phyloP scores from a whole-genome alignment of 2,113 vertebrate genomes.

The Glareola pratincola region DNA sequence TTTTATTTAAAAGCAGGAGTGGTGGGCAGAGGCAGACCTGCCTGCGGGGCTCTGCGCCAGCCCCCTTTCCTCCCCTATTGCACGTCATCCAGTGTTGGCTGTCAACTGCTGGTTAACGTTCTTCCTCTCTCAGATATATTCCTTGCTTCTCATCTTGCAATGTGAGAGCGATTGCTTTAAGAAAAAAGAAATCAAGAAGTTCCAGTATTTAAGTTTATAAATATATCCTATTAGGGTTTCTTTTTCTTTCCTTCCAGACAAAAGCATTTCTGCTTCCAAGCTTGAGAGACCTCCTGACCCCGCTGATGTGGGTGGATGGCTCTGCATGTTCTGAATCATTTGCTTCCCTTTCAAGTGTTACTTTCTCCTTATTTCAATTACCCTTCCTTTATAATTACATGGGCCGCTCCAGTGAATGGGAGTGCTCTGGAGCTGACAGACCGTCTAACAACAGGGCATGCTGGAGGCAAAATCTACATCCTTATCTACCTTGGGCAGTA shows the following conservation, averaged over 20 bases:
- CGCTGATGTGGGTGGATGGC: neutral
- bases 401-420: neutral
- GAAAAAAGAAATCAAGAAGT: neutral
- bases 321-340: slow-evolving; percentile 40
- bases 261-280: slow-evolving; percentile 4
- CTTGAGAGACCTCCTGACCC: neutral
- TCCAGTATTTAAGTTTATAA: neutral
- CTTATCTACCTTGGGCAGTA: neutral
- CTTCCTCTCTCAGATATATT: neutral
- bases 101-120: neutral
- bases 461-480: neutral
- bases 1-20: neutral
- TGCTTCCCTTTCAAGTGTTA: neutral
- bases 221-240: slow-evolving; percentile 2
- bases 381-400: slow-evolving; percentile 27
- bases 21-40: neutral
- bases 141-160: neutral
- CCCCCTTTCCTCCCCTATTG: neutral
- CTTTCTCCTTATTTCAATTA: slow-evolving; percentile 59
- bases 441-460: neutral
- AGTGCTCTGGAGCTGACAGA: neutral
- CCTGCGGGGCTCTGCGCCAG: neutral
- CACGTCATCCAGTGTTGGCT: fast-evolving
- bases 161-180: neutral
- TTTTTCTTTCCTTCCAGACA: slow-evolving; percentile 29